A percentile compares a stretch with the other conserved stretches of the same genome.
Conservation (phyloP, 2,888 invertebrate species). For the Leucophenga maculata region DNA sequence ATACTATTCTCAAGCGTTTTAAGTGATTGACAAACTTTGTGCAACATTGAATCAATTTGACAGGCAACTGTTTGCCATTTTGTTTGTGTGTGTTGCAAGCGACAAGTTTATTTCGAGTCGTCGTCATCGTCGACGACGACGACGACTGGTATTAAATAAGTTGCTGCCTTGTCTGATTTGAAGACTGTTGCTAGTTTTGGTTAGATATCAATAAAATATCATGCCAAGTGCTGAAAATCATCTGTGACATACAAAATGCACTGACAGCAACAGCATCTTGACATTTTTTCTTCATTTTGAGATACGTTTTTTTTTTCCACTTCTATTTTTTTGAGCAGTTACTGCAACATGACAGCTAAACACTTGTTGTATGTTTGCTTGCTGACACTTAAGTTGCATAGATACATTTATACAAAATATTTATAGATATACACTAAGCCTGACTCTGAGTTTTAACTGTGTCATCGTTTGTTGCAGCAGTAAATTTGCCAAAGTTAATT, state of each 20-base stretch:
- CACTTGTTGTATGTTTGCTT: conserved; percentile 17
- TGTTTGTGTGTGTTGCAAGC: conserved; percentile 11
- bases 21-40: conserved; percentile 22
- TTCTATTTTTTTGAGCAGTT: conserved; percentile 3
- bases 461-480: conserved; percentile 5
- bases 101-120: conserved; percentile 17
- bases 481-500: conserved; percentile 18
- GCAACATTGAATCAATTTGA: conserved; percentile 22
- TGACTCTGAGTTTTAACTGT: neutral
- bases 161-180: conserved; percentile 8
- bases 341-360: conserved; percentile 20
- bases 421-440: too few species aligned
- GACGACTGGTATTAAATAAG: conserved; percentile 19
- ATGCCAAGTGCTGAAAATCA: conserved; percentile 25
- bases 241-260: conserved; percentile 21
- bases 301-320: neutral
- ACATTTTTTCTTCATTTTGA: neutral
- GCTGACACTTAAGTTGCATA: conserved; percentile 14
- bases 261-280: conserved; percentile 4
- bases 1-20: too few species aligned
- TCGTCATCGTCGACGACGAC: too few species aligned
- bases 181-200: conserved; percentile 20
- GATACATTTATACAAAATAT: neutral
- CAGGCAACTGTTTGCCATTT: conserved; percentile 13
- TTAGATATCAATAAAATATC: conserved; percentile 23